Base-by-base conservation (phyloP, 2,113 vertebrate species). In the Acanthochromis polyacanthus region DNA sequence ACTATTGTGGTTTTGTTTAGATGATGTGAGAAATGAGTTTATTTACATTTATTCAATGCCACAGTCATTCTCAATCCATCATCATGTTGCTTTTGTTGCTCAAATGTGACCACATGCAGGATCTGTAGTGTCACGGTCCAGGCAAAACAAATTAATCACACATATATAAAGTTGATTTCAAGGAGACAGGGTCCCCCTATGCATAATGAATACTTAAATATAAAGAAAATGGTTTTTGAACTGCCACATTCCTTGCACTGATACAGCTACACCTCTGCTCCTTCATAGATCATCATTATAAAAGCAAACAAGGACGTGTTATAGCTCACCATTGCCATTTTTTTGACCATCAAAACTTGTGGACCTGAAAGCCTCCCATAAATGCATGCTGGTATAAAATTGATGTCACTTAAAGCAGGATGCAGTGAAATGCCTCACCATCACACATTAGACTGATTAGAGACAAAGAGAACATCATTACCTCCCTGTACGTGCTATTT, bases 401-500 rank as follows among this genome's bases (percentile, higher is more conserved):
- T 58, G 53, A 62, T 48, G 60, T 16, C 17, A 53, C 64, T 65
- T 46, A 61, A 22, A 72, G 38, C 52, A 58, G 22, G 45, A 65
- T 70, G 46, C 19, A 52, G 51, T 68, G 60, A 80, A 83, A 81
- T 7, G 23, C 30, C 30, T 75, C 23, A 16, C 23, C 60, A 25
- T 79, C 45, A 59, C 60, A 69, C 40, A 30, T 85, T 72, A 8
- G 5, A 53, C 32, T 25, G 51, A 81, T 78, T 46, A 50, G 46
- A 81, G 17, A 48, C 55, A 43, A 65, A 57, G 40, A 65, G 30
- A 69, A 60, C 46, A 57, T 53, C 64, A 67, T 76, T 76, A 58
- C 61, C 53, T 65, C 25, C 38, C 32, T 53, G 43, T 65, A 19
- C 30, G 19, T 75, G 63, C 75, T 51, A 61, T 68, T 86, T 86